Conservation (phyloP, 2,888 invertebrate species). For the Eumerus sabulonum region DNA sequence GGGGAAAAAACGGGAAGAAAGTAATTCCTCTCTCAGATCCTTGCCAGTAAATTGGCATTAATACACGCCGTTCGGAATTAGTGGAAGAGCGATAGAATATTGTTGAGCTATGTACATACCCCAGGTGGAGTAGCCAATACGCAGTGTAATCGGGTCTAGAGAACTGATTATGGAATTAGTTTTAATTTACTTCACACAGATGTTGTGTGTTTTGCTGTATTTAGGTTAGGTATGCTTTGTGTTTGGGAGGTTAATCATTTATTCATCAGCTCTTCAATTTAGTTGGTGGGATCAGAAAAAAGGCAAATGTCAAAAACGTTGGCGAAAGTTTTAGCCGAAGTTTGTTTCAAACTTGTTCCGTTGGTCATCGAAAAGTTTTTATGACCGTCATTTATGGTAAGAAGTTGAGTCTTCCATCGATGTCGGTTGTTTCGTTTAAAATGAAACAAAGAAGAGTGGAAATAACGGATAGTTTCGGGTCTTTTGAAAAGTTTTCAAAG, state of each 20-base stretch:
- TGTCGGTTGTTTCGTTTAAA: too few species aligned
- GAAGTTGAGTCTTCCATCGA: too few species aligned
- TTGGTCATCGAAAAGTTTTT: not conserved
- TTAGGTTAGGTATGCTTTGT: not conserved
- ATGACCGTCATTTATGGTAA: not conserved
- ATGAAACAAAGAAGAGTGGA: too few species aligned
- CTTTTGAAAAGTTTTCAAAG: too few species aligned
- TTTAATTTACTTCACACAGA: not conserved
- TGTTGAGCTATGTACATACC: conserved; percentile 5
- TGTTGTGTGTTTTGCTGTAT: not conserved
- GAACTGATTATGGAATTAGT: conserved; percentile 20
- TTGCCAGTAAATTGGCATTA: conserved; percentile 36
- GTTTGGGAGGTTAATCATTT: too few species aligned
- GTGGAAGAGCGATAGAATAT: not conserved
- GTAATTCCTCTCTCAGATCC: conserved; percentile 12
- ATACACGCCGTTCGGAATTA: conserved; percentile 14
- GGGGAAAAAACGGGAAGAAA: conserved; percentile 14
- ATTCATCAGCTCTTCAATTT: too few species aligned
- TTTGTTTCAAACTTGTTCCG: too few species aligned
- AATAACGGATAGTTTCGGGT: too few species aligned
- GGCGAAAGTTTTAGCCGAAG: too few species aligned
- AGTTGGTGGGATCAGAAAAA: too few species aligned
- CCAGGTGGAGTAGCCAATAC: conserved; percentile 3
- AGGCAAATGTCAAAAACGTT: too few species aligned
- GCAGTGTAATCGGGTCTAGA: conserved; percentile 20